These are phyloP conservation scores for Monoplex corrugatus DNA, from an alignment of 2,888 invertebrate genomes.

Conservation along the genomic window DNA sequence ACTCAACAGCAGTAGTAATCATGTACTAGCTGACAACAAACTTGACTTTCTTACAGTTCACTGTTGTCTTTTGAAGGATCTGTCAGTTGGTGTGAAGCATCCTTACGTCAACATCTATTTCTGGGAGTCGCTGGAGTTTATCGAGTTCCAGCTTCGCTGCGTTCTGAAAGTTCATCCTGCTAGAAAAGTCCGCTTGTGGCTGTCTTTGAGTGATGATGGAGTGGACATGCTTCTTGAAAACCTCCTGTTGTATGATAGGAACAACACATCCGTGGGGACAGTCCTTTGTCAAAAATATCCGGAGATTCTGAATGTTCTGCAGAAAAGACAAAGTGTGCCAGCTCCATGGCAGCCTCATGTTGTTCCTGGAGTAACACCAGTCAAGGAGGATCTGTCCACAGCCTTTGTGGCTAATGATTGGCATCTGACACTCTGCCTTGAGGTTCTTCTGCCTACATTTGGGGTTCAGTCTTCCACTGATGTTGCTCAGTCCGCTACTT, in stretches of 20 bases:
- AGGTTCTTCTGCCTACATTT: neutral
- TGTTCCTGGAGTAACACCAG: neutral
- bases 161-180: constrained; percentile 34
- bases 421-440: constrained; percentile 44
- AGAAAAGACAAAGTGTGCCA: constrained; percentile 29
- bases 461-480: neutral
- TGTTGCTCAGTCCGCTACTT: neutral
- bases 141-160: constrained; percentile 47
- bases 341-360: neutral
- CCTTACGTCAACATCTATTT: constrained; percentile 38
- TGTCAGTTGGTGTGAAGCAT: neutral
- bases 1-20: neutral
- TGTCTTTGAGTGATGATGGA: constrained; percentile 41
- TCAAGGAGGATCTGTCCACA: constrained; percentile 40
- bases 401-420: constrained; percentile 30
- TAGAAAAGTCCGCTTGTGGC: constrained; percentile 31
- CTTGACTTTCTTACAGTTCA: constrained; percentile 39
- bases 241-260: neutral
- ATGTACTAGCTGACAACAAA: constrained; percentile 44
- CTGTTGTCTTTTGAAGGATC: constrained; percentile 40
- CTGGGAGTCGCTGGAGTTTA: constrained; percentile 44
- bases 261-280: neutral
- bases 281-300: constrained; percentile 35
- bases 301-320: constrained; percentile 21
- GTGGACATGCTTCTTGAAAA: constrained; percentile 32